Evolutionary conservation across 2,888 invertebrate species (phyloP).

Genomic region (Altica lythri): DNA sequence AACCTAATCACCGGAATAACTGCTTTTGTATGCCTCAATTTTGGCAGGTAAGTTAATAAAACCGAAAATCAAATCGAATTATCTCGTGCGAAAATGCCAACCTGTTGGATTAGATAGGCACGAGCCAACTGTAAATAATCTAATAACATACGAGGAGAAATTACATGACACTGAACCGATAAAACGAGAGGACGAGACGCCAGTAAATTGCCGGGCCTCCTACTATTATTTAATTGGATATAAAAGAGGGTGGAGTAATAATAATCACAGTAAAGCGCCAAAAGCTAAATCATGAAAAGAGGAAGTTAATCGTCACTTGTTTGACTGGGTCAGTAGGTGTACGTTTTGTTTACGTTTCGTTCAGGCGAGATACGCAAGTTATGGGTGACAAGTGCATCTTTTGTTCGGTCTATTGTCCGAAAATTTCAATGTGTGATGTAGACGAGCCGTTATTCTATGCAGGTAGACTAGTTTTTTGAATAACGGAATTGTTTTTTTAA

Average conservation of each 20-base stretch:
- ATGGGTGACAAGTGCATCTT: constrained; percentile 35
- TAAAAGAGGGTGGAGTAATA: constrained; percentile 29
- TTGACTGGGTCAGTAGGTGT: constrained; percentile 31
- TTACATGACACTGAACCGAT: constrained; percentile 9
- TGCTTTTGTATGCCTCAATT: too few relatives aligned
- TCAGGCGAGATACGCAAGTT: constrained; percentile 26
- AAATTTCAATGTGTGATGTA: constrained; percentile 13
- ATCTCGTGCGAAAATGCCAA: constrained; percentile 17
- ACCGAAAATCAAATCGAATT: constrained; percentile 10
- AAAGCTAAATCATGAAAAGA: constrained; percentile 23
- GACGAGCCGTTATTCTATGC: constrained; percentile 18
- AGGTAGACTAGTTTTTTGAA: too few relatives aligned
- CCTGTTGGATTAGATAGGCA: constrained; percentile 25
- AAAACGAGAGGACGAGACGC: constrained; percentile 3
- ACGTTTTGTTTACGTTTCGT: constrained; percentile 33
- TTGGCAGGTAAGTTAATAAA: too few relatives aligned
- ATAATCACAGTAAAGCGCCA: constrained; percentile 24
- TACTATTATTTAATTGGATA: constrained; percentile 28
- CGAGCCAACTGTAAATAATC: constrained; percentile 16
- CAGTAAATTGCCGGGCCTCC: constrained; percentile 20
- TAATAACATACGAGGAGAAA: constrained; percentile 14
- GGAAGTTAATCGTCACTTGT: constrained; percentile 29
- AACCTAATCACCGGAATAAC: too few relatives aligned
- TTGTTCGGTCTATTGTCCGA: constrained; percentile 33
- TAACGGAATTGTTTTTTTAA: too few relatives aligned